Evolutionary conservation across 2,888 invertebrate genomes (phyloP), one percentile per base, ranked within the genome.

Genomic region (Crioceris asparagi): DNA sequence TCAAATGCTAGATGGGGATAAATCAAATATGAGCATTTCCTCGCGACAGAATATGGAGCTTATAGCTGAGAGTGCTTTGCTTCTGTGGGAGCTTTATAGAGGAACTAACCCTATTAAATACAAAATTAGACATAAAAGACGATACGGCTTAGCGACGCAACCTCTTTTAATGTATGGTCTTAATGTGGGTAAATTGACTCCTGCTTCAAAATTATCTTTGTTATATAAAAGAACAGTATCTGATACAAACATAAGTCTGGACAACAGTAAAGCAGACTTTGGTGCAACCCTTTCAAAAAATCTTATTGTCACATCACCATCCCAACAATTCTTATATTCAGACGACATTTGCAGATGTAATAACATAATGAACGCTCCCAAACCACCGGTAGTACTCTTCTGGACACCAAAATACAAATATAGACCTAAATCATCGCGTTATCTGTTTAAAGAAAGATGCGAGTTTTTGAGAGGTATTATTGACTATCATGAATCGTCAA

Each of bases 391-490:
- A 1, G 53, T 69, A 12, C 54, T 69, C 3, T 73, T 72, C 47
- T 73, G 72, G 72, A 72, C 72, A 0, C 68, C 71, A 1, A 68
- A 69, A 21, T 71, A 69, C 46, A 71, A 68, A 69, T 72, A 71
- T 48, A 51, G 69, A 29, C 72, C 72, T 0, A 57, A 64, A 41
- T 61, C 68, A 3, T 65, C 67, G 0, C 55, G 53, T 7, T 58
- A 61, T 17, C 63, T 65, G 10, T 72, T 71, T 45, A 49, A 51
- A 10, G 63, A 69, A 40, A 45, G 65, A 4, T 55, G 60, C 25
- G 50, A 45, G n/a, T 66, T 69, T 44, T 46, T 70, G 12, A 50
- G 47, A 14, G 56, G 55, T 16, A 41, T 53, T 10, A 33, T 34
- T 19, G 32, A 38, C 4, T 46, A 42, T 23, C 53, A 47, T n/a